Conservation (phyloP, 2,797 vertebrate species). For the Geotrypetes seraphini region DNA sequence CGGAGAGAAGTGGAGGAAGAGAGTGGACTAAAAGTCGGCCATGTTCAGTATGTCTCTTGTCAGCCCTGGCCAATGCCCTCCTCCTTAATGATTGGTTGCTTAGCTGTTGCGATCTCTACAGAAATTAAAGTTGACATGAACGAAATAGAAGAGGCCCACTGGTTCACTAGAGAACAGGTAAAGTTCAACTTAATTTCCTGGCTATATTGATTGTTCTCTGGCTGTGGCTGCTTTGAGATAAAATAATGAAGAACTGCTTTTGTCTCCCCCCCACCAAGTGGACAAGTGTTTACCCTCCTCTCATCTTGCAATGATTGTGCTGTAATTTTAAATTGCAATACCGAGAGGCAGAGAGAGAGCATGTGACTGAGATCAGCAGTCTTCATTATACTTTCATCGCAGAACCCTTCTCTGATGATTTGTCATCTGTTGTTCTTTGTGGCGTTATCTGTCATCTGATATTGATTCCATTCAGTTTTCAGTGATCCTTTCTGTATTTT, state of each 20-base stretch:
- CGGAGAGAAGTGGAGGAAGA: constrained; percentile 87
- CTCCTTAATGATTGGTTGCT: constrained; percentile 88
- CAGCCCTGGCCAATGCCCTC: constrained; percentile 96
- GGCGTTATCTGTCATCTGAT: not conserved
- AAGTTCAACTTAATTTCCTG: constrained; percentile 52
- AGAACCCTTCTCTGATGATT: not conserved
- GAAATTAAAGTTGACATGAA: constrained; percentile 80
- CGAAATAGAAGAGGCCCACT: constrained; percentile 87
- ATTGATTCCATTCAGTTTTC: not conserved
- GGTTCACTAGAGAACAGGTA: constrained; percentile 87
- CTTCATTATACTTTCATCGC: constrained; percentile 1
- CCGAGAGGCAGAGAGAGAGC: not conserved
- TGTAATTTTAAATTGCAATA: constrained; percentile 8
- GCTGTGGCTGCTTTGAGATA: constrained; percentile 25
- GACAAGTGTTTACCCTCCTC: not conserved
- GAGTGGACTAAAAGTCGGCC: constrained; percentile 73
- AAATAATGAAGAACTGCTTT: constrained; percentile 14
- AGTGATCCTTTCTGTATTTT: too few species aligned
- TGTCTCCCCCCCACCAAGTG: constrained; percentile 26
- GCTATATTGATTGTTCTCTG: constrained; percentile 43
- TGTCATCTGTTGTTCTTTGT: not conserved
- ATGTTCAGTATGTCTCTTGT: constrained; percentile 77
- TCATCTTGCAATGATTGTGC: constrained; percentile 4
- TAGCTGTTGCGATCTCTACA: constrained; percentile 73
- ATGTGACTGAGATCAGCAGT: not conserved